These are phyloP conservation scores for Drosophila nikananu DNA, from an alignment of 1,140 invertebrate species.

Conservation along the genomic window DNA sequence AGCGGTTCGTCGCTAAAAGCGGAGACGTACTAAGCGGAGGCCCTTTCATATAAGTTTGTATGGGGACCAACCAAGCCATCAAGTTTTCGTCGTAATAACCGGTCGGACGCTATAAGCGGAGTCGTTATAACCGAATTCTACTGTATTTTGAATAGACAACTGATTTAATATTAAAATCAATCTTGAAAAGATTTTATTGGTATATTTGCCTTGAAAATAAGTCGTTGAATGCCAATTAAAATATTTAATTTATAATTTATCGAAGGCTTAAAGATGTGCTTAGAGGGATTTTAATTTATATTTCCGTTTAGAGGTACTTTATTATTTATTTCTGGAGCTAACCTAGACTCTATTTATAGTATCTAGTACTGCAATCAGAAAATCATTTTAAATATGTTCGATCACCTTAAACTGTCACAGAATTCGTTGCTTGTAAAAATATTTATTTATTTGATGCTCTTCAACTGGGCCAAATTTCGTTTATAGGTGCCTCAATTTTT, in stretches of 20 bases:
- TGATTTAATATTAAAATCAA: background rate
- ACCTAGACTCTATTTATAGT: too few relatives aligned
- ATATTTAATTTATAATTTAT: background rate
- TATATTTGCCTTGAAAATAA: background rate
- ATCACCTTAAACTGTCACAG: too few relatives aligned
- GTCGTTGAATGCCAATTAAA: background rate
- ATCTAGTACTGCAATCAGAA: background rate
- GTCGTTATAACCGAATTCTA: too few relatives aligned
- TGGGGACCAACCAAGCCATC: too few relatives aligned
- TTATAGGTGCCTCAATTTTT: background rate
- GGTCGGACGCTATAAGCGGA: too few relatives aligned
- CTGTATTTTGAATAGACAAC: constrained; percentile 9
- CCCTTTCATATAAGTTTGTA: too few relatives aligned
- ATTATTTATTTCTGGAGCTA: background rate
- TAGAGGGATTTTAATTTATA: too few relatives aligned
- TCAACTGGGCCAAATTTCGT: background rate
- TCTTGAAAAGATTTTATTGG: background rate
- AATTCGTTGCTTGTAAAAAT: background rate
- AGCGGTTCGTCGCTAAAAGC: too few relatives aligned
- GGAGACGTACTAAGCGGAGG: too few relatives aligned
- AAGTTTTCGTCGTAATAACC: too few relatives aligned
- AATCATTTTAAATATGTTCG: too few relatives aligned
- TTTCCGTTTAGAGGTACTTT: too few relatives aligned
- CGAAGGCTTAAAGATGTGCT: background rate
- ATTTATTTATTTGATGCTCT: background rate